These are phyloP conservation scores for Cryptus armator DNA, from an alignment of 2,888 invertebrate genomes.

Conservation along the genomic window DNA sequence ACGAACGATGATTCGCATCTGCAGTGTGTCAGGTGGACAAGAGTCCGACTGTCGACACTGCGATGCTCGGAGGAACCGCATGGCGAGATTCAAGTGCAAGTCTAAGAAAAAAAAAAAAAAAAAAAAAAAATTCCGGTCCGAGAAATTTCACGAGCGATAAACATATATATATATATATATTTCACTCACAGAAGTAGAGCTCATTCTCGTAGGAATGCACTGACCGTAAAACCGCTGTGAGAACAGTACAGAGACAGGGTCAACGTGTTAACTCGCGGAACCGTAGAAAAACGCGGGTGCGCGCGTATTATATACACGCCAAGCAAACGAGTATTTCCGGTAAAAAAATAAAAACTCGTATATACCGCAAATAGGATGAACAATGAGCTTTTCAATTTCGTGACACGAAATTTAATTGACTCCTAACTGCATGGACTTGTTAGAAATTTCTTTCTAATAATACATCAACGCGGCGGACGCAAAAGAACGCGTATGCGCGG, in stretches of 20 bases:
- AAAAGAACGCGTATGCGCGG: not conserved
- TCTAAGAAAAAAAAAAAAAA: too few relatives aligned
- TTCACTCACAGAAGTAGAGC: not conserved
- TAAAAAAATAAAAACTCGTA: constrained; percentile 1
- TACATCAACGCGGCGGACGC: constrained; percentile 24
- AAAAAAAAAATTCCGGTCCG: not conserved
- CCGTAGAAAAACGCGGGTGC: not conserved
- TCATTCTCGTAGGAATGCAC: constrained; percentile 6
- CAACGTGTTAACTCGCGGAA: constrained; percentile 27
- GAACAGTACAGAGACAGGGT: constrained; percentile 21
- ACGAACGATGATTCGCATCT: constrained; percentile 56
- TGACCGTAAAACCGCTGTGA: constrained; percentile 25
- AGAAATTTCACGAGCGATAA: not conserved
- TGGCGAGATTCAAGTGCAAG: not conserved
- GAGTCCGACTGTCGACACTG: not conserved
- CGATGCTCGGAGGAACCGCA: constrained; percentile 7
- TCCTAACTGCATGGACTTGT: not conserved
- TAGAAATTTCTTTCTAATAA: constrained; percentile 20
- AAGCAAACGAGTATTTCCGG: constrained; percentile 15
- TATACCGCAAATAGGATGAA: not conserved
- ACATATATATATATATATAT: not conserved
- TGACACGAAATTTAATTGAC: constrained; percentile 7
- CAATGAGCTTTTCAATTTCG: constrained; percentile 18
- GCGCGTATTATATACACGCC: not conserved
- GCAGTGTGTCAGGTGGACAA: not conserved